phyloP scores from a whole-genome alignment of 2,888 invertebrate species.

The Diplolepis rosae region DNA sequence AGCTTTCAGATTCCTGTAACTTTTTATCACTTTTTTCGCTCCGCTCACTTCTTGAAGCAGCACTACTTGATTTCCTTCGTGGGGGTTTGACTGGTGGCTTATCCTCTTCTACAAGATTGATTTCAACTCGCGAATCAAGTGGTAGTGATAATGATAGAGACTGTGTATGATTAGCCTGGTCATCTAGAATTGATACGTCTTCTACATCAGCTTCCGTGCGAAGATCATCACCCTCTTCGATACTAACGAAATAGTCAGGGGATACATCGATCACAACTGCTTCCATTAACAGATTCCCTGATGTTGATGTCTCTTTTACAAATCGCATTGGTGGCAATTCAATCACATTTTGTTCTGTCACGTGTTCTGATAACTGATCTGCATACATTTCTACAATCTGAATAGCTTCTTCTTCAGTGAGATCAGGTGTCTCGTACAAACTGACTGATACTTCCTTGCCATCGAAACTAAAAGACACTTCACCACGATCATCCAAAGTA shows the following conservation, averaged over 20 bases:
- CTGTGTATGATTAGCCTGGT: slow-evolving; percentile 76
- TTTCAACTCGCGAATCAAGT: slow-evolving; percentile 43
- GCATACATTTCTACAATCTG: slow-evolving; percentile 96
- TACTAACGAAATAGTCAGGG: slow-evolving; percentile 87
- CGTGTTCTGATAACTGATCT: slow-evolving; percentile 92
- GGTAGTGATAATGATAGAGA: slow-evolving; percentile 56
- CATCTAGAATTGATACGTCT: slow-evolving; percentile 88
- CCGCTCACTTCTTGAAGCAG: slow-evolving; percentile 69
- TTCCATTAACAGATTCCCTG: slow-evolving; percentile 91
- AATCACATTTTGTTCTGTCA: slow-evolving; percentile 88
- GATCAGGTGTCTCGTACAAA: slow-evolving; percentile 92
- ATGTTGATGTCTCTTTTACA: slow-evolving; percentile 91
- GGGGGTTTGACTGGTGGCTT: slow-evolving; percentile 78
- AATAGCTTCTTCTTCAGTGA: slow-evolving; percentile 93
- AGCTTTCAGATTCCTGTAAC: slow-evolving; percentile 65
- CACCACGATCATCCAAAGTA: slow-evolving; percentile 87
- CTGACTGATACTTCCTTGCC: slow-evolving; percentile 94
- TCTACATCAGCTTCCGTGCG: slow-evolving; percentile 91
- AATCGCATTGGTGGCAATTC: slow-evolving; percentile 91
- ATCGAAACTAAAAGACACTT: slow-evolving; percentile 92
- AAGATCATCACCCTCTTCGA: slow-evolving; percentile 88
- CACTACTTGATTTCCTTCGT: slow-evolving; percentile 79
- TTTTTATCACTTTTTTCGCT: slow-evolving; percentile 70
- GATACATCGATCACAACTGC: slow-evolving; percentile 93
- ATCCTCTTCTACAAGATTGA: slow-evolving; percentile 72